phyloP scores from a whole-genome alignment of 2,888 invertebrate genomes.

The Drosophila borealis region DNA sequence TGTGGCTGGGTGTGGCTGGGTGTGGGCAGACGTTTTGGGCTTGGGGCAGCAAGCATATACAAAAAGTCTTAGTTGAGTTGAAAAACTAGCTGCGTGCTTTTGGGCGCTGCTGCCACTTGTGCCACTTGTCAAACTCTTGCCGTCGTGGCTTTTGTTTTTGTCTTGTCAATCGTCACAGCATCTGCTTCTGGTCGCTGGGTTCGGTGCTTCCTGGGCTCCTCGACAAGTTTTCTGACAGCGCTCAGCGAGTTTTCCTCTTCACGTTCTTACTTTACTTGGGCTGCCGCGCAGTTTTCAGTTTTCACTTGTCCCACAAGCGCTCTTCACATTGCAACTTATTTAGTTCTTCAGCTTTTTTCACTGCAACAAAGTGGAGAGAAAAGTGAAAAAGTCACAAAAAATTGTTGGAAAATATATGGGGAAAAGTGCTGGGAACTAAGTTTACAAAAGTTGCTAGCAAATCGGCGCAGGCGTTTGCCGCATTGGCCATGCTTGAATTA shows the following conservation, averaged over 20 bases:
- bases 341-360: conserved; percentile 52
- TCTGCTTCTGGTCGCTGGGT: conserved; percentile 29
- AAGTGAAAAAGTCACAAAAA: conserved; percentile 43
- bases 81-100: conserved; percentile 52
- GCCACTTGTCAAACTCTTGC: conserved; percentile 64
- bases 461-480: conserved; percentile 54
- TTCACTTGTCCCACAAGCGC: conserved; percentile 59
- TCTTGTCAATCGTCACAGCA: conserved; percentile 79
- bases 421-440: conserved; percentile 27
- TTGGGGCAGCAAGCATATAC: not conserved
- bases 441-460: conserved; percentile 45
- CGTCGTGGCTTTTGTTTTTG: conserved; percentile 61
- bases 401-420: conserved; percentile 4
- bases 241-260: conserved; percentile 34
- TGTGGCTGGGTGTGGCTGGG: not conserved
- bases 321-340: conserved; percentile 79
- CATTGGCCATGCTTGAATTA: conserved; percentile 70
- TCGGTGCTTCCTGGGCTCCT: conserved; percentile 41
- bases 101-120: conserved; percentile 52
- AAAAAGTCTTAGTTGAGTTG: conserved; percentile 26
- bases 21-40: not conserved
- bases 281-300: conserved; percentile 47
- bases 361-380: conserved; percentile 62
- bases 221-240: conserved; percentile 60
- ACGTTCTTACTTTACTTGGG: conserved; percentile 27